Percentiles rank a stretch among this genome's conserved stretches.
Conservation (phyloP, 2,888 invertebrate genomes). For the Ephialtes manifestator region DNA sequence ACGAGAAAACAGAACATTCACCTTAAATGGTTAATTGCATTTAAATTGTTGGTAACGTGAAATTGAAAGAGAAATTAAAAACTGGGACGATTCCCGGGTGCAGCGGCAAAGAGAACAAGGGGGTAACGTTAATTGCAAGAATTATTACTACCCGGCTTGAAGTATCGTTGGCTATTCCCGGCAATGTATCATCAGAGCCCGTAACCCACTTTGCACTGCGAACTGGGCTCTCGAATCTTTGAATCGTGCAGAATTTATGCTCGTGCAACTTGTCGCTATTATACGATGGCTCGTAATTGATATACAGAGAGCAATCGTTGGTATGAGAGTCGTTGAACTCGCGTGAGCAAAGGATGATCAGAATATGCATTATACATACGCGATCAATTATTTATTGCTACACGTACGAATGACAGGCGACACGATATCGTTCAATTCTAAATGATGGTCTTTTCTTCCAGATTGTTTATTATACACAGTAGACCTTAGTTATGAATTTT, state of each 20-base stretch:
- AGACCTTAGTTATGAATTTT: not conserved
- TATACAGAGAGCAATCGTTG: conserved; percentile 25
- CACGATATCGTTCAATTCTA: conserved; percentile 1
- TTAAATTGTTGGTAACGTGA: conserved; percentile 15
- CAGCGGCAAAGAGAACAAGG: conserved; percentile 28
- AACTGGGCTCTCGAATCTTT: conserved; percentile 34
- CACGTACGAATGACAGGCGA: not conserved
- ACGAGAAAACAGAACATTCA: conserved; percentile 16
- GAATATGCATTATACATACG: conserved; percentile 40
- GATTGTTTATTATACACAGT: not conserved
- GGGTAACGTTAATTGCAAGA: conserved; percentile 54
- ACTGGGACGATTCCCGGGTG: conserved; percentile 15
- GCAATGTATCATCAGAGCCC: conserved; percentile 44
- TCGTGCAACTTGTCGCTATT: conserved; percentile 38
- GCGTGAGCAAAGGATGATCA: not conserved
- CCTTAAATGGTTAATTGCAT: conserved; percentile 11
- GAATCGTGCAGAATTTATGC: conserved; percentile 13
- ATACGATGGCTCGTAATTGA: conserved; percentile 34
- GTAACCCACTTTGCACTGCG: conserved; percentile 47
- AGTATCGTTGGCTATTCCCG: conserved; percentile 51
- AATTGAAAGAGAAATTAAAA: conserved; percentile 24
- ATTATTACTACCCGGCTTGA: conserved; percentile 39
- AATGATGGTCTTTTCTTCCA: not conserved
- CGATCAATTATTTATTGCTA: conserved; percentile 27
- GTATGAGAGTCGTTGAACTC: conserved; percentile 16